Base-by-base conservation (phyloP, 2,113 vertebrate genomes). In the Hyla sarda region DNA sequence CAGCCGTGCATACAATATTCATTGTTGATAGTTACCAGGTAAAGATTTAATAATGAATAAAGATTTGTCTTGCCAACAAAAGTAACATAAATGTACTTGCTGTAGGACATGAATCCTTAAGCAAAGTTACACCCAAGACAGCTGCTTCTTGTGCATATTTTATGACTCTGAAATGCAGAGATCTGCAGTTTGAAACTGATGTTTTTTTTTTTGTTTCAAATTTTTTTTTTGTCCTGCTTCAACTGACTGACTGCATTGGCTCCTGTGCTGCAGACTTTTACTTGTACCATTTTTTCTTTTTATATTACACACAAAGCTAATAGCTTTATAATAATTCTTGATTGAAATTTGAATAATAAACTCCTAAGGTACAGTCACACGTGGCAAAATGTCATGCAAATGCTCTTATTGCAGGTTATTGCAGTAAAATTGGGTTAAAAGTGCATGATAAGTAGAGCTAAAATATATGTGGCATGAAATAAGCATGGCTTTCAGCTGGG, bases 31-130 rank as follows among this genome's bases (percentile, higher is more conserved):
- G 32, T 37, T 71, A 23, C 67, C 34, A 71, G 67, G 67, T 71
- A 41, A 71, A 71, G 32, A 71, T 71, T 71, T 71, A 71, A 41
- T 71, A 71, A 71, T 71, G 67, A 71, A 71, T 71, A 71, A 71
- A 71, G 67, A 41, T 71, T 34, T 69, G 32, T 71, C 21, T 37
- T 41, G 67, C 32, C 34, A 23, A 71, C 67, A 41, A 12, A 23
- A 34, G 16, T 32, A 41, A 71, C 67, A 41, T 41, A 11, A 71
- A 41, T 71, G 67, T 37, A 41, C 21, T 71, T 23, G 65, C 65
- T 69, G 32, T 71, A 37, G 67, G 67, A 71, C 67, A 71, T 41
- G 67, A 71, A 17, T 71, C 67, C 67, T 71, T 71, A 37, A 71
- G 67, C 67, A 71, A 23, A 41, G 67, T 41, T 71, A 30, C 67